Percentiles rank a stretch among this genome's conserved stretches.
phyloP scores from a whole-genome alignment of 2,888 invertebrate species.

The Lamellibrachia satsuma region DNA sequence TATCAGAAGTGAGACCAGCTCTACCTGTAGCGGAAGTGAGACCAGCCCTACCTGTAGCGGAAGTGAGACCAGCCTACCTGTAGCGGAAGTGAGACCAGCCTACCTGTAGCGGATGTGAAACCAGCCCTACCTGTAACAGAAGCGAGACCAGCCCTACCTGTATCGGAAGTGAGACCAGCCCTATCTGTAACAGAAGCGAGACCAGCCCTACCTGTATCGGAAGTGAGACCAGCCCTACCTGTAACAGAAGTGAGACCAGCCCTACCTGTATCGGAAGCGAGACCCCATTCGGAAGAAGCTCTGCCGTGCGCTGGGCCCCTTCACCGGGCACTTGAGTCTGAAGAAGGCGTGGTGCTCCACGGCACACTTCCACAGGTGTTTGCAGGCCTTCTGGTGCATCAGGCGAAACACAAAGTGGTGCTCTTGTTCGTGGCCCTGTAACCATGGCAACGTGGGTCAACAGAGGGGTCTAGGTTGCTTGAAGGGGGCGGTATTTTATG shows the following conservation, averaged over 20 bases:
- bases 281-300: slow-evolving; percentile 99
- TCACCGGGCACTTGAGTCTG: slow-evolving; percentile 72
- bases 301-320: slow-evolving; percentile 70
- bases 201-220: too few species aligned
- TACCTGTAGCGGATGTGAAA: too few species aligned
- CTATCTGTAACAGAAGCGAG: too few species aligned
- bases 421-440: slow-evolving; percentile 87
- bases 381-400: slow-evolving; percentile 96
- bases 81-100: too few species aligned
- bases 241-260: slow-evolving; percentile 55
- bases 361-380: slow-evolving; percentile 99
- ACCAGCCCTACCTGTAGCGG: too few species aligned
- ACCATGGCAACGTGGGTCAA: slow-evolving; percentile 19
- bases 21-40: too few species aligned
- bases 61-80: too few species aligned
- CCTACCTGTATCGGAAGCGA: slow-evolving; percentile 83
- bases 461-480: neutral
- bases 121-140: too few species aligned
- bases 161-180: too few species aligned
- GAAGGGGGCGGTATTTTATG: too few species aligned
- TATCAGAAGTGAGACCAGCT: too few species aligned
- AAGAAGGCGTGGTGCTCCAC: slow-evolving; percentile 99
- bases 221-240: slow-evolving; percentile 64
- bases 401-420: slow-evolving; percentile 97
- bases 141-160: too few species aligned